Evolutionary conservation across 2,888 invertebrate genomes (phyloP).

Genomic region (Alcis repandata): DNA sequence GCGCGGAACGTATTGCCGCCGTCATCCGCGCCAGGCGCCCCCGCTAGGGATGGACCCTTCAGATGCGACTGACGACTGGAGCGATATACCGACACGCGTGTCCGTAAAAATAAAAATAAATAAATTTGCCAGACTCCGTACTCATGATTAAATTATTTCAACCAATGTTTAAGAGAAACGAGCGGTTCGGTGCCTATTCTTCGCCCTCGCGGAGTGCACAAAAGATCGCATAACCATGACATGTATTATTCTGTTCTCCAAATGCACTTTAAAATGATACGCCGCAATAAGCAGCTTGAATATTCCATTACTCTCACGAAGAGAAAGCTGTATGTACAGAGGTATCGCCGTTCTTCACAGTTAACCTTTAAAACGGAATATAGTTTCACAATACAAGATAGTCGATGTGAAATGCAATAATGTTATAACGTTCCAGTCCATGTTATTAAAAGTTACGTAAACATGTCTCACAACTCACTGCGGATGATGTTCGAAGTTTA

Average conservation of each 20-base stretch:
- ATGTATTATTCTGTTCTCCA: background rate
- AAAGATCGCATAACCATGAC: no score
- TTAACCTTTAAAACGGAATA: background rate
- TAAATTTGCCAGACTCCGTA: background rate
- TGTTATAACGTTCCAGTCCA: background rate
- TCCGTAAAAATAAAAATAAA: no score
- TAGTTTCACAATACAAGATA: slow-evolving; percentile 14
- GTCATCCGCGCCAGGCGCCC: slow-evolving; percentile 37
- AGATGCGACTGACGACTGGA: background rate
- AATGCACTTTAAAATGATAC: background rate
- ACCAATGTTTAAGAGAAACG: no score
- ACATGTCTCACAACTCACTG: slow-evolving; percentile 9
- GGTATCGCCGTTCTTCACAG: background rate
- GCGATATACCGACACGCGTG: background rate
- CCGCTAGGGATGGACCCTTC: slow-evolving; percentile 48
- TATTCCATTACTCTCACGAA: background rate
- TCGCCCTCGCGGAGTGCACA: no score
- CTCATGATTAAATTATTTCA: background rate
- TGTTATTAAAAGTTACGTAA: slow-evolving; percentile 23
- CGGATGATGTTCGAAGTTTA: slow-evolving; percentile 15
- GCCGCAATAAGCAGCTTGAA: background rate
- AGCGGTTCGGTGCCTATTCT: no score
- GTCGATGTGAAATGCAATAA: slow-evolving; percentile 14
- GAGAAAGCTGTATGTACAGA: background rate
- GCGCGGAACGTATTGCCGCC: slow-evolving; percentile 55